These are phyloP conservation scores for Aix galericulata DNA, from an alignment of 2,113 vertebrate genomes.

Conservation along the genomic window DNA sequence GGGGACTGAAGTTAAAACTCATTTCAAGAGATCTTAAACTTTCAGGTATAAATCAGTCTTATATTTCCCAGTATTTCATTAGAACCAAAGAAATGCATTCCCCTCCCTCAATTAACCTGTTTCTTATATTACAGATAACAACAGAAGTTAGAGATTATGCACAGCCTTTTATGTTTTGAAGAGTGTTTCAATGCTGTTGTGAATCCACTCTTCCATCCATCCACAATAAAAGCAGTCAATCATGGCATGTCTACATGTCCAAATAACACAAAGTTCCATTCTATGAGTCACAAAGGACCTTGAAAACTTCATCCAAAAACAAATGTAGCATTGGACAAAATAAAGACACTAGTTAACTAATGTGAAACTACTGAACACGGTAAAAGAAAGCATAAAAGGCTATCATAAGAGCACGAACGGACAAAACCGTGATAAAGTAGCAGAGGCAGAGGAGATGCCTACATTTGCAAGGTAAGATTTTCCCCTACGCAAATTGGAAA, in stretches of 20 bases:
- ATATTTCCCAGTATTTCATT: neutral
- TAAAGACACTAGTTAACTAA: neutral
- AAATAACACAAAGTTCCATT: neutral
- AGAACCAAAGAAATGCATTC: neutral
- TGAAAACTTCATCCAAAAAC: neutral
- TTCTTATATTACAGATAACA: neutral
- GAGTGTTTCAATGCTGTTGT: neutral
- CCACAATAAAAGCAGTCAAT: neutral
- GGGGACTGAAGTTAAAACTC: neutral
- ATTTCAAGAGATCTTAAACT: neutral
- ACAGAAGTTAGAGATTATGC: too few relatives aligned
- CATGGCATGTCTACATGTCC: neutral
- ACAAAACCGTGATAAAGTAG: neutral
- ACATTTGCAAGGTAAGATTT: neutral
- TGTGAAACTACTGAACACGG: neutral
- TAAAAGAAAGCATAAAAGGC: neutral
- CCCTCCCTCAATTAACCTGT: neutral
- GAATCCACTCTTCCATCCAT: neutral
- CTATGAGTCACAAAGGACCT: neutral
- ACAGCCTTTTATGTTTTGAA: neutral
- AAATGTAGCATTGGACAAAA: neutral
- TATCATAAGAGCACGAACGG: fast-evolving
- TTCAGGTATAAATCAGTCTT: neutral
- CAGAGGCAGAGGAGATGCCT: neutral
- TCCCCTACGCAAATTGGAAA: neutral